Conservation (phyloP, 2,797 vertebrate species). For the Otolemur crassicaudatus region DNA sequence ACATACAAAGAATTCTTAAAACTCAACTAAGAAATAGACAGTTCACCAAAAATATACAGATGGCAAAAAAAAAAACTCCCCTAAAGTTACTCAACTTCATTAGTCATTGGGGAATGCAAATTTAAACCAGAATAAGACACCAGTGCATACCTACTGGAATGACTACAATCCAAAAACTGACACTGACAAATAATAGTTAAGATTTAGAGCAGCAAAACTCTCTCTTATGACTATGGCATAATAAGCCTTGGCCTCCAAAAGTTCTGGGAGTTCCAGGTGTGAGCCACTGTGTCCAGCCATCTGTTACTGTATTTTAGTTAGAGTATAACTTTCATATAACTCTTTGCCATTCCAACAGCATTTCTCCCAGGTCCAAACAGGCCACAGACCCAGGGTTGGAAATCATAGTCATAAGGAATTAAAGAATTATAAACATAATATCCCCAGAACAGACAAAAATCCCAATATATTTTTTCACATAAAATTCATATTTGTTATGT, state of each 20-base stretch:
- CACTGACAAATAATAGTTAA: background rate
- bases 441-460: background rate
- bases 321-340: too few species aligned
- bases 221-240: background rate
- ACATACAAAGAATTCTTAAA: background rate
- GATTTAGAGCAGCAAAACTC: background rate
- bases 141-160: background rate
- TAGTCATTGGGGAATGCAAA: background rate
- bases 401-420: background rate
- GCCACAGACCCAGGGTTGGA: too few species aligned
- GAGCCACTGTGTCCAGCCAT: too few species aligned
- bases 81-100: background rate
- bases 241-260: too few species aligned
- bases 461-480: background rate
- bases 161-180: background rate
- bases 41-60: background rate
- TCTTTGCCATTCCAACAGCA: too few species aligned
- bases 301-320: too few species aligned
- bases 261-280: too few species aligned
- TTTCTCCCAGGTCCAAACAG: too few species aligned
- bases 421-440: constrained; percentile 20
- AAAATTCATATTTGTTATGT: constrained; percentile 5
- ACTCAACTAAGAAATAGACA: background rate
- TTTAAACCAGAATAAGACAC: background rate
- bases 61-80: background rate